Percentiles rank a stretch among this genome's conserved stretches.
Evolutionary conservation across 2,888 invertebrate genomes (phyloP).

Genomic region (Dioctria linearis): DNA sequence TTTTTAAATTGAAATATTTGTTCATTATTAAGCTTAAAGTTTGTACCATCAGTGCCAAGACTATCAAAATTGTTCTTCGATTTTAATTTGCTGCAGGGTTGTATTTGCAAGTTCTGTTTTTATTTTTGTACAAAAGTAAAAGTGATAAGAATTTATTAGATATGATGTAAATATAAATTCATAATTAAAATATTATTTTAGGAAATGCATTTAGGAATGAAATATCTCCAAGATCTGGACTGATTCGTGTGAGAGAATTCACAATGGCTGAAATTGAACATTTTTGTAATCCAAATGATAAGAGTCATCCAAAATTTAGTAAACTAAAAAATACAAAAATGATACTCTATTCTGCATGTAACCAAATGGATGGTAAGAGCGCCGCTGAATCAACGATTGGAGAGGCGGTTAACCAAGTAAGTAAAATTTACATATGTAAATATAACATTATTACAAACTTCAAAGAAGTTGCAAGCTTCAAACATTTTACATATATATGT

Average conservation of each 20-base stretch:
- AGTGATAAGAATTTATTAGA: too few relatives aligned
- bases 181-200: slow-evolving; percentile 8
- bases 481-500: too few relatives aligned
- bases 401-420: slow-evolving; percentile 82
- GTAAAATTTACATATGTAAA: slow-evolving; percentile 67
- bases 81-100: too few relatives aligned
- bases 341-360: slow-evolving; percentile 93
- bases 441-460: too few relatives aligned
- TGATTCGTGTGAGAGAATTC: slow-evolving; percentile 96
- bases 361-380: slow-evolving; percentile 97
- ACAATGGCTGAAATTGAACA: slow-evolving; percentile 99
- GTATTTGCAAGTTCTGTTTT: too few relatives aligned
- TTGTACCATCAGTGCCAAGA: too few relatives aligned
- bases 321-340: slow-evolving; percentile 82
- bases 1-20: too few relatives aligned
- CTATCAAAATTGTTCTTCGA: too few relatives aligned
- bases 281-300: slow-evolving; percentile 94
- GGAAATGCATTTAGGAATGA: slow-evolving; percentile 96
- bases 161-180: too few relatives aligned
- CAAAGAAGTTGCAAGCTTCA: too few relatives aligned
- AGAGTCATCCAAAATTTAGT: slow-evolving; percentile 92
- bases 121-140: too few relatives aligned
- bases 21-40: too few relatives aligned
- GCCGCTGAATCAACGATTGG: slow-evolving; percentile 85
- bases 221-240: slow-evolving; percentile 97